Base-by-base conservation (phyloP, 2,888 invertebrate species). In the Cantharis lateralis region DNA sequence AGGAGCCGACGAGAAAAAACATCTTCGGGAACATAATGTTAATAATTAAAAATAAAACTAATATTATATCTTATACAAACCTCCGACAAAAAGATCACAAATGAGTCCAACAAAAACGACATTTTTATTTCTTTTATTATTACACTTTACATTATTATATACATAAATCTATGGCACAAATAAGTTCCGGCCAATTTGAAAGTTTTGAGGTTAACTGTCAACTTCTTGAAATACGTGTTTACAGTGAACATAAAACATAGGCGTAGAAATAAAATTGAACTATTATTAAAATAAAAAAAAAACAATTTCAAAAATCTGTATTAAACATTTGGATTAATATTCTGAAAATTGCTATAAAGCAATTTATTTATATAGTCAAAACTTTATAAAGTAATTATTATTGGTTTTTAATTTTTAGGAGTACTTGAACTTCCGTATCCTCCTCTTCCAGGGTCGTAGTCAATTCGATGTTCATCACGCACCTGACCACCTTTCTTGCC, bases 401-500 rank as follows among this genome's bases (percentile, higher is more conserved):
- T n/a, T n/a, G n/a, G n/a, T n/a, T n/a, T n/a, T n/a, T 18, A 18
- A 18, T 24, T 9, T 24, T 24, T 1, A 24, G 9, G 9, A 9
- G 9, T 0, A 24, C 1, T 1, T 7, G 24, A 24, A 24, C 1
- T 5, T 9, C 98, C 98, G 89, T 98, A 99, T 15, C 99, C 99
- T 71, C 99, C 99, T 87, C 99, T 90, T 0, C 98, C 99, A 32
- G 95, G 93, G 87, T 99, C 99, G 89, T 94, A 99, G 87, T 99
- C 98, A 80, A 96, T 97, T 86, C 99, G 91, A 87, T 98, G 99
- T 90, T 99, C 99, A 87, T 99, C 99, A 84, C 99, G 92, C 3
- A 99, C 96, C 95, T 99, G 99, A 85, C 99, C 99, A 72, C 99
- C 99, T 84, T 96, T 96, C 90, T 98, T 98, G 72, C 99, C 99